Evolutionary conservation across 1,140 invertebrate species (phyloP), one percentile per base, ranked within the genome.

Genomic region (Pogonomyrmex barbatus): DNA sequence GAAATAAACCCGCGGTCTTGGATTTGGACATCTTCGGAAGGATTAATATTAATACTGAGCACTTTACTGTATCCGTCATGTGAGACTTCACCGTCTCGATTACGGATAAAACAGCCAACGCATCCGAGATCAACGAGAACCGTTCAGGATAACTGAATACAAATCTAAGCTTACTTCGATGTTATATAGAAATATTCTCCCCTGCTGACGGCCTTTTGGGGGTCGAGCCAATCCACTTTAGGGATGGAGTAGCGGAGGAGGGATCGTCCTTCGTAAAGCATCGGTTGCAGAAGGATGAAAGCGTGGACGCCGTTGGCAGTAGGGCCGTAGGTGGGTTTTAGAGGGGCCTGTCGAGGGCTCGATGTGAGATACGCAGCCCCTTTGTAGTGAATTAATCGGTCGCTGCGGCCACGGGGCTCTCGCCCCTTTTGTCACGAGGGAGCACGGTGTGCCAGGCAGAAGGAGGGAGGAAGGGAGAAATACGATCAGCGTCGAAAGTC

Each of bases 381-480:
- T 91, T 90, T 88, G 85, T 91, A 62, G 77, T 45, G 77, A 85
- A 90, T 91, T 90, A 91, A 91, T 90, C 89, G 89, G 60, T 86
- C 89, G 73, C 89, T 67, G 87, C 84, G 81, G 86, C 85, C 76
- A 82, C 70, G 78, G 39, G 81, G 56, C 73, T 71, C 50, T 78
- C 50, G 65, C 87, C 78, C 79, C 78, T 77, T 87, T 90, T 88
- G 78, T 89, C 60, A 65, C 56, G 60, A 39, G 62, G 39, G 67
- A 67, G 81, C 70, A 24, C 45, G 71, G 24, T n/a, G 45, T 36
- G 42, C 45, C 24, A 24, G 60, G 9, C 68, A 30, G 14, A 47
- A 6, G 30, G 68, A 42, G 56, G 30, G 56, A 45, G 30, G 56
- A 6, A 75, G 75, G 45, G 42, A 70, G n/a, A 63, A 10, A 9